These are phyloP conservation scores for Philantomba maxwellii DNA, from an alignment of 2,113 vertebrate genomes.

Conservation along the genomic window DNA sequence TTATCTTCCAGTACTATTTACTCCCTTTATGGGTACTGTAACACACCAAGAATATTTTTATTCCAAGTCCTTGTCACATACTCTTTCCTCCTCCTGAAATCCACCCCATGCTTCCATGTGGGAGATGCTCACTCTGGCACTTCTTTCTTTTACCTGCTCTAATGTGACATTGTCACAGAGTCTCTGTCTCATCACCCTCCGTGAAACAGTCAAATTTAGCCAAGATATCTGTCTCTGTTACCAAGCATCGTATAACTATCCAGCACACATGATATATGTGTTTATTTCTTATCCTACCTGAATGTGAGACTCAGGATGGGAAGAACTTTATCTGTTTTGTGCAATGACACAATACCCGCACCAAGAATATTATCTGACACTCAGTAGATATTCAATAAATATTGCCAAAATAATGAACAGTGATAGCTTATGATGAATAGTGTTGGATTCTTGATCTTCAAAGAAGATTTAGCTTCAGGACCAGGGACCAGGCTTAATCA, in stretches of 20 bases:
- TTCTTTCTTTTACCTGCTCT: background rate
- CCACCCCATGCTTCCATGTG: rapidly evolving
- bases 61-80: background rate
- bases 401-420: background rate
- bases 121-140: background rate
- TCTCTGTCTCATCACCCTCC: background rate
- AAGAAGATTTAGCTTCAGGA: background rate
- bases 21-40: background rate
- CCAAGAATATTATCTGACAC: background rate
- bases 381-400: background rate
- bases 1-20: background rate
- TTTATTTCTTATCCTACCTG: too few species aligned
- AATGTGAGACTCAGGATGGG: background rate
- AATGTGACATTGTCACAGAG: background rate
- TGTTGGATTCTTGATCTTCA: background rate
- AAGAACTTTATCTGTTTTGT: background rate
- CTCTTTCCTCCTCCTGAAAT: background rate
- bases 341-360: background rate
- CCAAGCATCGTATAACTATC: background rate
- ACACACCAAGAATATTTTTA: background rate
- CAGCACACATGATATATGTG: background rate
- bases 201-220: background rate
- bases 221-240: background rate
- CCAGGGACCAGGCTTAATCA: background rate
- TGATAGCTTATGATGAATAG: background rate